Conservation (phyloP, 2,113 vertebrate genomes). For the Arenaria interpres region DNA sequence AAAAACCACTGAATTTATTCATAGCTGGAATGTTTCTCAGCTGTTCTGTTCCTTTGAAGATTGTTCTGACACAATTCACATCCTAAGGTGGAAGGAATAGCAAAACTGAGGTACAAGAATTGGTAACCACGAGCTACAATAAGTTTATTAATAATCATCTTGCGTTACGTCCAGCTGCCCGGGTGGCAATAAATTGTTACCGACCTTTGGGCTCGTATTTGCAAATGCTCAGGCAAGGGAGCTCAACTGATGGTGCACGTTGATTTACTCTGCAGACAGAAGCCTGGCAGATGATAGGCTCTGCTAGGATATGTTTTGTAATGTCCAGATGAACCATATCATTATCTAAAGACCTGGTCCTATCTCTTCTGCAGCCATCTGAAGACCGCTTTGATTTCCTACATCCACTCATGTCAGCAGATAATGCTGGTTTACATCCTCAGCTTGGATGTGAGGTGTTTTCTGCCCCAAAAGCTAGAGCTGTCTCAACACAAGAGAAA, state of each 20-base stretch:
- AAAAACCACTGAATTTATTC: constrained; percentile 19
- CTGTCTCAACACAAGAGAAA: background rate
- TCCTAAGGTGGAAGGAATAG: constrained; percentile 31
- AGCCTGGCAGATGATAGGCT: background rate
- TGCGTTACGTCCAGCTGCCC: background rate
- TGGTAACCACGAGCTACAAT: background rate
- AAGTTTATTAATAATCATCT: background rate
- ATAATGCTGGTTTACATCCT: too few relatives aligned
- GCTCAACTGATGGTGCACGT: too few relatives aligned
- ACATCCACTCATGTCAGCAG: background rate
- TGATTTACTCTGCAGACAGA: background rate
- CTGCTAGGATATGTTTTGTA: background rate
- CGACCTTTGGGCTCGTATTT: background rate
- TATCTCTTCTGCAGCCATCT: background rate
- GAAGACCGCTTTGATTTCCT: background rate
- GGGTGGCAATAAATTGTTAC: background rate
- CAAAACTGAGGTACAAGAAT: background rate
- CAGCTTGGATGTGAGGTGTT: background rate
- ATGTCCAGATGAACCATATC: background rate
- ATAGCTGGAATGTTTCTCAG: constrained; percentile 18
- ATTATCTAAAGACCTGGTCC: background rate
- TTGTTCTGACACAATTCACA: constrained; percentile 49
- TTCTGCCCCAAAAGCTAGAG: background rate
- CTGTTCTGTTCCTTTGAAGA: constrained; percentile 53
- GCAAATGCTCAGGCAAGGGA: rapidly evolving